Evolutionary conservation across 1,140 invertebrate genomes (phyloP), one percentile per base, ranked within the genome.

Genomic region (Agrilus planipennis): DNA sequence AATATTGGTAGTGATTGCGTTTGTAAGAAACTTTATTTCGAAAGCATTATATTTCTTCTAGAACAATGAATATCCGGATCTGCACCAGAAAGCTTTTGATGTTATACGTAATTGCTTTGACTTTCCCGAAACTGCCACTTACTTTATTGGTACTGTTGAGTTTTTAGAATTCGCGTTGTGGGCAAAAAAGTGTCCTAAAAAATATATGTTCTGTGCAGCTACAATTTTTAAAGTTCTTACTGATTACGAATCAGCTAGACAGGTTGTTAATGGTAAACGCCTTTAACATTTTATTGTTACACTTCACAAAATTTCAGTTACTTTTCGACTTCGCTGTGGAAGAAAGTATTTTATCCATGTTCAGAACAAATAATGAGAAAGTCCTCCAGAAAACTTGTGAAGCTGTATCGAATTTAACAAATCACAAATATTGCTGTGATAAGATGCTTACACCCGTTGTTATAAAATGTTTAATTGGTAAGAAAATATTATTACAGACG

Each of bases 391-490:
- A 36, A 23, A 15, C 14, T 2, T 36, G 34, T 21, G 34, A 22
- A 22, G 18, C 34, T 10, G 23, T 36, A 5, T 36, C 19, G 9
- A 20, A 36, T 22, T 9, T 36, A 9, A 36, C 19, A 15, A 12
- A 10, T 5, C 34, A 36, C 14, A 18, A 21, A 12, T 36, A 4
- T 15, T 36, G 34, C 18, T 36, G 34, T 14, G 3, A 20, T n/a
- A 36, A 36, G n/a, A 36, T 36, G 11, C 7, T 36, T 3, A 36
- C 34, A 7, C 34, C 34, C 4, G 34, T 36, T n/a, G 34, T 36
- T 23, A 23, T 36, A 3, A 5, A 36, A 14, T 21, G 34, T 15
- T 12, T 36, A 9, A 7, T 36, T 4, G 4, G 18, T n/a, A n/a
- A n/a, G n/a, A n/a, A n/a, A n/a, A n/a, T n/a, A n/a, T n/a, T n/a